Base-by-base conservation (phyloP, 2,888 invertebrate genomes). In the Tachina lurida region DNA sequence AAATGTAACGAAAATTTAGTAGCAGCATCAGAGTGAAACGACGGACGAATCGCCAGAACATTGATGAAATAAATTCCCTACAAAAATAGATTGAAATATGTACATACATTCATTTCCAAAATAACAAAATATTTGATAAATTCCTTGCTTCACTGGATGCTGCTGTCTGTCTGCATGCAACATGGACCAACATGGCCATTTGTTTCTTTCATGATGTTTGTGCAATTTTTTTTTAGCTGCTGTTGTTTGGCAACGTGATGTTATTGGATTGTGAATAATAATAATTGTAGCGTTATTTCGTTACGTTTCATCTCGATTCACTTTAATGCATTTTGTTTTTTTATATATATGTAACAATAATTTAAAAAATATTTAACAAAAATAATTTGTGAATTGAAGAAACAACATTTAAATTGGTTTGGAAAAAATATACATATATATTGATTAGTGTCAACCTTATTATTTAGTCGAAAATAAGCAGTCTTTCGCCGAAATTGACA, bases 121-220 rank as follows among this genome's bases (percentile, higher is more conserved):
- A 77, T 73, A 83, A 77, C 58, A 77, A 83, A 77, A 77, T 83
- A 73, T 83, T 77, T 83, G 83, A 67, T 77, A 77, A 78, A 84
- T 84, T 84, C 60, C 67, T 76, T 75, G 73, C 83, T 83, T 71
- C 45, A 83, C 43, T 82, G 54, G 75, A 47, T 82, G 56, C 56
- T 82, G 60, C 41, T 65, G 71, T 31, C 31, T 31, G 31, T 31
- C 31, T 31, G 71, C 52, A 52, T 60, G 65, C 39, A 73, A 60
- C 67, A 19, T 68, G 67, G 56, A 79, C 39, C 63, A 41, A 71
- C n/a, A n/a, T 41, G 43, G 54, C 17, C 31, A 78, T 62, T 71
- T 63, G 54, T n/a, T 65, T 73, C 49, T 5, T 56, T 56, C 10
- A 47, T 60, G 47, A 68, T 68, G 5, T 31, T 47, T 54, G 22